Evolutionary conservation across 2,797 vertebrate species (phyloP).

Genomic region (Pelobates cultripes): DNA sequence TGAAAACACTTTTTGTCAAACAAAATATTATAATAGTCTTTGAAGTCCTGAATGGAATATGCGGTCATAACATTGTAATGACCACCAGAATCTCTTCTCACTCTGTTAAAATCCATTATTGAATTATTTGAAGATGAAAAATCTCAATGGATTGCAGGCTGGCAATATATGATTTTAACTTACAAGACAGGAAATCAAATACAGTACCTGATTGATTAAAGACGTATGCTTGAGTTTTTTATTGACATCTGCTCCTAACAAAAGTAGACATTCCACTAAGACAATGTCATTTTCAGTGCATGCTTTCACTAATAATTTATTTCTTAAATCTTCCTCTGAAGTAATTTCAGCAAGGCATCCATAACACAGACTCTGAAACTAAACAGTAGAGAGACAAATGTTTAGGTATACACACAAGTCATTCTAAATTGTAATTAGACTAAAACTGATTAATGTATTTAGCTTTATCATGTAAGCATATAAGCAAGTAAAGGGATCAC

Average conservation of each 20-base stretch:
- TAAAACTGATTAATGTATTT: no score
- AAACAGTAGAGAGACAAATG: constrained; percentile 26
- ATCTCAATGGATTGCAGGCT: neutral
- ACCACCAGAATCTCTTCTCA: no score
- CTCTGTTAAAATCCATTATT: no score
- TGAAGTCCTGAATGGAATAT: no score
- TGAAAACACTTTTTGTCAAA: no score
- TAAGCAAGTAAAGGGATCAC: no score
- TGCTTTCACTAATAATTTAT: constrained; percentile 84
- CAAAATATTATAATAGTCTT: no score
- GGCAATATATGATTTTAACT: neutral
- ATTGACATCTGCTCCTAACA: constrained; percentile 88
- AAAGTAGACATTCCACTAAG: constrained; percentile 89
- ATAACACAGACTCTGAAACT: constrained; percentile 85
- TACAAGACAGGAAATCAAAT: neutral
- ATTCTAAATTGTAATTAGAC: no score
- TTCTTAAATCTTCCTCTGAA: constrained; percentile 77
- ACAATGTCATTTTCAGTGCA: constrained; percentile 79
- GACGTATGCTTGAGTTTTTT: constrained; percentile 81
- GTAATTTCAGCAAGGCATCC: constrained; percentile 87
- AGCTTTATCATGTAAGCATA: no score
- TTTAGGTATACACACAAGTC: no score
- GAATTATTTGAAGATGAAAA: neutral
- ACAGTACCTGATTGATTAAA: constrained; percentile 87
- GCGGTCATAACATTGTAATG: no score